A percentile compares a stretch with the other conserved stretches of the same genome.
Conservation (phyloP, 2,888 invertebrate species). For the Priapulus caudatus region DNA sequence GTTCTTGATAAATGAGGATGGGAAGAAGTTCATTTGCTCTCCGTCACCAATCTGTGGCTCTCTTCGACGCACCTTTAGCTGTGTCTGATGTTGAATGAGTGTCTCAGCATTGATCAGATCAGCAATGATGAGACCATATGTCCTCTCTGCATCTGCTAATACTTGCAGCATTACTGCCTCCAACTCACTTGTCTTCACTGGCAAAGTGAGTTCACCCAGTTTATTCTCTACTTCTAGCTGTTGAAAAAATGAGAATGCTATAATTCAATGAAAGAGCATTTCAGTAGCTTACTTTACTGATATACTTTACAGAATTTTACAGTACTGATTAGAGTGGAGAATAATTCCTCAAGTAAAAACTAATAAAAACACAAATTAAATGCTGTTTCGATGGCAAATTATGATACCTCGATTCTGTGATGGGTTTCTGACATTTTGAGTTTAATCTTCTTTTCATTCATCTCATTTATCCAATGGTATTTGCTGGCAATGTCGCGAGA, state of each 20-base stretch:
- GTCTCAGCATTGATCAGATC: neutral
- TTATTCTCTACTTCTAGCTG: slow-evolving; percentile 11
- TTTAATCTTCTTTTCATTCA: slow-evolving; percentile 23
- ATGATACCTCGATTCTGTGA: slow-evolving; percentile 17
- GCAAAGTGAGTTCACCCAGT: slow-evolving; percentile 15
- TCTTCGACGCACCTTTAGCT: too few species aligned
- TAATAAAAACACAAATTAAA: too few species aligned
- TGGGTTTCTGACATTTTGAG: slow-evolving; percentile 16
- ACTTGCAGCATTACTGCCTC: neutral
- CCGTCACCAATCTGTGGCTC: too few species aligned
- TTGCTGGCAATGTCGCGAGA: slow-evolving; percentile 11
- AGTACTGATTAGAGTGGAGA: too few species aligned
- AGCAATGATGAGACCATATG: neutral
- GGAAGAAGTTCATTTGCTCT: too few species aligned
- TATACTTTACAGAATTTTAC: too few species aligned
- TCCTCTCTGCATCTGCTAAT: neutral
- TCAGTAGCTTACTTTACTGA: too few species aligned
- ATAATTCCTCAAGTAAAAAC: neutral
- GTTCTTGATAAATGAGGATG: too few species aligned
- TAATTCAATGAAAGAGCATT: too few species aligned
- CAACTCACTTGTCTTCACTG: slow-evolving; percentile 12
- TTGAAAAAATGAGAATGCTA: neutral
- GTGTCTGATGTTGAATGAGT: neutral
- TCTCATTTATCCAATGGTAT: slow-evolving; percentile 14
- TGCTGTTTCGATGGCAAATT: too few species aligned